Conservation (phyloP, 2,113 vertebrate genomes). For the Cygnus buccinator region DNA sequence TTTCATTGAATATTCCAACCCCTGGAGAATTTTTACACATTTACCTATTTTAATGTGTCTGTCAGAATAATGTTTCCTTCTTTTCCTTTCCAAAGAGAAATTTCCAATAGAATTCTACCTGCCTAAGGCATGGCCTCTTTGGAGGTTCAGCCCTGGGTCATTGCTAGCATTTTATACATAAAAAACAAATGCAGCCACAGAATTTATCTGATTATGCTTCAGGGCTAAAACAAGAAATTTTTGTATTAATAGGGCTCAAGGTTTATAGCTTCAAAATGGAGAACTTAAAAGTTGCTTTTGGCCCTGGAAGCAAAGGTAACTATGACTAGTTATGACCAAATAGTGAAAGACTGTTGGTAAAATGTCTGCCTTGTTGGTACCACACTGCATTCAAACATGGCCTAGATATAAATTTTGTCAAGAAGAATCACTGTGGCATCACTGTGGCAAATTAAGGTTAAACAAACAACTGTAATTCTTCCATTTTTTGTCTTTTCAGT, state of each 20-base stretch:
- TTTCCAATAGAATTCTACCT: not conserved
- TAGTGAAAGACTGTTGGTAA: not conserved
- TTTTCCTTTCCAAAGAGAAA: not conserved
- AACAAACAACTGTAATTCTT: not conserved
- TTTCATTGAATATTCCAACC: not conserved
- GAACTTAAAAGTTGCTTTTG: not conserved
- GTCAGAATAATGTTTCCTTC: not conserved
- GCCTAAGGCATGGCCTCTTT: not conserved
- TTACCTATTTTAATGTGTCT: not conserved
- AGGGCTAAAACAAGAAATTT: not conserved
- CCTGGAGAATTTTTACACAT: not conserved
- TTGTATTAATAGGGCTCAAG: not conserved
- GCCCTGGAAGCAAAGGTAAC: not conserved
- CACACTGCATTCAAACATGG: not conserved
- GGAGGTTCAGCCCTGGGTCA: not conserved
- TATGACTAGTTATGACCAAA: not conserved
- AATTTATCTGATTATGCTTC: not conserved
- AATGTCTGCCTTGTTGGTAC: not conserved
- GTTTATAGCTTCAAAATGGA: not conserved
- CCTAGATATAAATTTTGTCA: not conserved
- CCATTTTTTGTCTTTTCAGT: not conserved
- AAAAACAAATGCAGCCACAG: not conserved
- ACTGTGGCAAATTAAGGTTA: not conserved
- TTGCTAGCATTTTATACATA: not conserved
- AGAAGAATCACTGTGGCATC: not conserved